phyloP scores from a whole-genome alignment of 2,113 vertebrate genomes.

The Petaurus breviceps region DNA sequence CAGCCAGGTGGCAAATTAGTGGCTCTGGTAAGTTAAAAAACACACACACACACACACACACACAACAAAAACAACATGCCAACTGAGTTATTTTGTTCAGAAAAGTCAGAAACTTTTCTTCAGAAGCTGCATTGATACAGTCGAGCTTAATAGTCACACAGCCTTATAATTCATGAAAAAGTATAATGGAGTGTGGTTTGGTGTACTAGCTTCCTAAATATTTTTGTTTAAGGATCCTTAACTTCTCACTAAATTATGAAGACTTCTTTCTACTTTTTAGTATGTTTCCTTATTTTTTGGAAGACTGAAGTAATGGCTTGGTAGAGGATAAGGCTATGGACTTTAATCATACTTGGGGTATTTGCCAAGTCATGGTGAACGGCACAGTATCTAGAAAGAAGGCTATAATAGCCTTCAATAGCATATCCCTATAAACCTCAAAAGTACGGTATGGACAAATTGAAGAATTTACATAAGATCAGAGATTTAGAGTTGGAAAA shows the following conservation, averaged over 20 bases:
- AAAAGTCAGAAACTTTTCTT: constrained; percentile 53
- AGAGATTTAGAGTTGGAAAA: neutral
- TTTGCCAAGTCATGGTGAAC: neutral
- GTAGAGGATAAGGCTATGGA: neutral
- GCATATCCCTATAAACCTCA: neutral
- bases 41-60: no score
- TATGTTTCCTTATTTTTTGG: neutral
- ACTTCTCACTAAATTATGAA: neutral
- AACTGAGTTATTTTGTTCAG: constrained; percentile 62
- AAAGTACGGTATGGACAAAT: neutral
- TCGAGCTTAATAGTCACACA: constrained; percentile 52
- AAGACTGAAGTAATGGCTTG: constrained; percentile 13
- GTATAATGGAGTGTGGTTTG: neutral
- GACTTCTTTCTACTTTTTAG: constrained; percentile 38
- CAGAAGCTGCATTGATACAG: constrained; percentile 9
- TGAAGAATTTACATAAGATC: neutral
- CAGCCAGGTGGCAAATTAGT: constrained; percentile 77
- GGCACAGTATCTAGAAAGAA: neutral
- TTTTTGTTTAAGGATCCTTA: constrained; percentile 13
- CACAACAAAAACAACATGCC: constrained; percentile 19
- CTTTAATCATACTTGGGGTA: neutral
- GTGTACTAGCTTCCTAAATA: constrained; percentile 27
- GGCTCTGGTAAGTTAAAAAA: constrained; percentile 66
- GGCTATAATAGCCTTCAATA: neutral
- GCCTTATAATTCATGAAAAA: constrained; percentile 60